A percentile compares a stretch with the other conserved stretches of the same genome.
phyloP scores from a whole-genome alignment of 2,888 invertebrate genomes.

The Platypus cylindrus region DNA sequence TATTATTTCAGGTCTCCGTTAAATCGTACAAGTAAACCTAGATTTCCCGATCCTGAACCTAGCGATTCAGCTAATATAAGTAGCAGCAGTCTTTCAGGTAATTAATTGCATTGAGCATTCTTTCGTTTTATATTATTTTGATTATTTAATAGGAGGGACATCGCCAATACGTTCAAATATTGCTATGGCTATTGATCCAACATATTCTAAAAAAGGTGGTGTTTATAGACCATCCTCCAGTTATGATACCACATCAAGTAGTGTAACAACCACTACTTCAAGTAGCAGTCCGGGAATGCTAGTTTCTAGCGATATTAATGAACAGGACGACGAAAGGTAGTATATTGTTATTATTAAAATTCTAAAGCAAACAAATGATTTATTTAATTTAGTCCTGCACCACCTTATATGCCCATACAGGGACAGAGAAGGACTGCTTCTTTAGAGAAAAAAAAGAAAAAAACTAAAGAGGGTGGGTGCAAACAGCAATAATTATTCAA shows the following conservation, averaged over 20 bases:
- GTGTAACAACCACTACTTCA: constrained; percentile 28
- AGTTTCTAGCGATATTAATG: constrained; percentile 25
- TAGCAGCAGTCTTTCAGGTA: constrained; percentile 17
- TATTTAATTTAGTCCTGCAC: constrained; percentile 36
- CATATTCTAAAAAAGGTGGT: constrained; percentile 36
- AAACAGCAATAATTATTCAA: constrained; percentile 30
- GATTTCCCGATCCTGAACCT: constrained; percentile 30
- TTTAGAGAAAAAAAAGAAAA: constrained; percentile 44
- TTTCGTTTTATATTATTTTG: too few species aligned
- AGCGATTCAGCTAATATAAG: constrained; percentile 16
- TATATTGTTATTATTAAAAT: neutral
- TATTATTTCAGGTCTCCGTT: constrained; percentile 22
- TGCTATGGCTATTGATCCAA: constrained; percentile 55
- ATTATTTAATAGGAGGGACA: constrained; percentile 9
- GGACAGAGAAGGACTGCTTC: constrained; percentile 56
- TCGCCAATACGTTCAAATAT: constrained; percentile 39
- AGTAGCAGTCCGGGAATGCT: constrained; percentile 30
- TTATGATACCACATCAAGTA: constrained; percentile 30
- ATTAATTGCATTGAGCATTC: too few species aligned
- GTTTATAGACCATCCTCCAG: constrained; percentile 27
- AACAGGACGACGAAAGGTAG: constrained; percentile 34
- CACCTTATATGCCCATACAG: constrained; percentile 68
- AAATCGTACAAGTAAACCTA: constrained; percentile 27
- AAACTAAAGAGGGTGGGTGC: constrained; percentile 30
- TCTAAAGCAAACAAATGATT: neutral